Conservation (phyloP, 1,140 invertebrate species). For the Heliconius melpomene region DNA sequence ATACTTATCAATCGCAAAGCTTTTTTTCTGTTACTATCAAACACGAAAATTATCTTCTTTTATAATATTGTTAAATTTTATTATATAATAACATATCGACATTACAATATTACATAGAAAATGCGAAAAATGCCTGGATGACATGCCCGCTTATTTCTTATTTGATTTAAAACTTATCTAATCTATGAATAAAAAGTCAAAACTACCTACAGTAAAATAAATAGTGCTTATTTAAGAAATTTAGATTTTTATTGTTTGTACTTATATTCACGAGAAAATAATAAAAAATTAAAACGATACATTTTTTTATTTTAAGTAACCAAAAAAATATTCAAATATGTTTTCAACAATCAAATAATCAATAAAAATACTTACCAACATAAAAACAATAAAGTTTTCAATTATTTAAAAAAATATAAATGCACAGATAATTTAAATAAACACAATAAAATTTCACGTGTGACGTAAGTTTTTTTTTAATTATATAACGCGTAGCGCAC, state of each 20-base stretch:
- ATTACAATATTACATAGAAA: background rate
- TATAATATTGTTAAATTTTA: background rate
- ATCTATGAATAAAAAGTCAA: background rate
- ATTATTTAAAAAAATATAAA: conserved; percentile 10
- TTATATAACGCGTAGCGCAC: conserved; percentile 61
- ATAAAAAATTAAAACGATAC: background rate
- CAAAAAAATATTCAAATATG: background rate
- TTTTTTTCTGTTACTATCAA: too few relatives aligned
- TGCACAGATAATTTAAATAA: conserved; percentile 21
- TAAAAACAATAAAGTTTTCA: background rate
- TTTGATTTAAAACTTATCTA: conserved; percentile 3
- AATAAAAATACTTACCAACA: conserved; percentile 22
- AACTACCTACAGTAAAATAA: background rate
- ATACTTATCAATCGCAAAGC: too few relatives aligned
- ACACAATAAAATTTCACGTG: background rate
- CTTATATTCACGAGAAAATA: background rate
- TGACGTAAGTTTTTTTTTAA: conserved; percentile 37
- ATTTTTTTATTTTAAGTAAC: background rate
- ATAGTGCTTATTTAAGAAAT: too few relatives aligned
- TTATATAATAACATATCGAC: background rate
- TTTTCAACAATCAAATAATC: background rate
- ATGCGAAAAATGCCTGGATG: too few relatives aligned
- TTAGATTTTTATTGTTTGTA: background rate
- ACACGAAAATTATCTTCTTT: too few relatives aligned
- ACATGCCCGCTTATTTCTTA: background rate